These are phyloP conservation scores for Tachysurus vachellii DNA, from an alignment of 2,113 vertebrate species.

Conservation along the genomic window DNA sequence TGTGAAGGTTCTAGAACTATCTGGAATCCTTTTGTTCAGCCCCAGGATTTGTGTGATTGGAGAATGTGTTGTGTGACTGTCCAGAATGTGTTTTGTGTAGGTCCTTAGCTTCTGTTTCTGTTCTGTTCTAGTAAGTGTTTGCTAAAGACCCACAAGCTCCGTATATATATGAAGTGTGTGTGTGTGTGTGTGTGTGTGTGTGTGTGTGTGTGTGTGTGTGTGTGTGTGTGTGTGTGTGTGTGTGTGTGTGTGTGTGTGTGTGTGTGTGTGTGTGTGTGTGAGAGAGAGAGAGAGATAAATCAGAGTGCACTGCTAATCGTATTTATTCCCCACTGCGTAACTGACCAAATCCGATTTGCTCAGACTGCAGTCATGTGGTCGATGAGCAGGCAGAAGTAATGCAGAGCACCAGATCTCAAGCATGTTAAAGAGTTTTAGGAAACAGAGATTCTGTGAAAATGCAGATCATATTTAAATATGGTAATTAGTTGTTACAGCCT, in stretches of 20 bases:
- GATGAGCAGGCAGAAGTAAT: too few species aligned
- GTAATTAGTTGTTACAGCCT: background rate
- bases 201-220: background rate
- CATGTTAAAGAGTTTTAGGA: background rate
- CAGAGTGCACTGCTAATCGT: background rate
- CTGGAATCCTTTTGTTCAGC: background rate
- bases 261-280: slow-evolving; percentile 1
- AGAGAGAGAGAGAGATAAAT: background rate
- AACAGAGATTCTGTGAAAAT: background rate
- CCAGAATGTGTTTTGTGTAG: background rate
- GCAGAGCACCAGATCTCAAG: background rate
- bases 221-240: background rate
- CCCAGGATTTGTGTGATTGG: background rate
- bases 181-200: background rate
- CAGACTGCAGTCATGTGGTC: background rate
- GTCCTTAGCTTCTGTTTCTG: background rate
- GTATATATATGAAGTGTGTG: background rate
- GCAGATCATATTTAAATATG: background rate
- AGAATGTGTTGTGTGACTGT: background rate
- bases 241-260: background rate
- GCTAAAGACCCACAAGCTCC: background rate
- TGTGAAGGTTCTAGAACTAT: background rate
- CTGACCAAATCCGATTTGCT: background rate
- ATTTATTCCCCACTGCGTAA: background rate
- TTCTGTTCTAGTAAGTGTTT: background rate